Evolutionary conservation across 2,113 vertebrate genomes (phyloP).

Genomic region (Neopipo cinnamomea): DNA sequence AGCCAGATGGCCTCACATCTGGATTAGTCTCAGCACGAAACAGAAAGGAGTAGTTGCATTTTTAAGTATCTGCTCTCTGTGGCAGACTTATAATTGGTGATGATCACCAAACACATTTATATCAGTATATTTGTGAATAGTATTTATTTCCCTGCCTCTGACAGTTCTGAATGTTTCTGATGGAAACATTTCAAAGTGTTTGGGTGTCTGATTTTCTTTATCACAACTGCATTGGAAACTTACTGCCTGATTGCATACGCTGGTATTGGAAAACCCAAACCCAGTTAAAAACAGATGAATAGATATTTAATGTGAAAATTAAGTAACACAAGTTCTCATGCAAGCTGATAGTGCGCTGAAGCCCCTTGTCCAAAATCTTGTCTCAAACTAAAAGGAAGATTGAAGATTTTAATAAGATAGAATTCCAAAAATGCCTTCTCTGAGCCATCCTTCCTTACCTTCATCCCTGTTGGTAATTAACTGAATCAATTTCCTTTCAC

Average conservation of each 20-base stretch:
- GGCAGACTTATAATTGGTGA: neutral
- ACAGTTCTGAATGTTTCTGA: neutral
- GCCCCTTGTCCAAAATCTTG: neutral
- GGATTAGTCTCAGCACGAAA: neutral
- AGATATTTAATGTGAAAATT: constrained; percentile 14
- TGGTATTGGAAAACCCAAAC: constrained; percentile 5
- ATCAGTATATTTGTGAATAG: neutral
- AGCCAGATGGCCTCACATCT: constrained; percentile 59
- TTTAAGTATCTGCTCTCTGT: constrained; percentile 14
- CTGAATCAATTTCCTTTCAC: neutral
- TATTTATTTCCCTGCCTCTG: constrained; percentile 28
- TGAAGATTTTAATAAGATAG: neutral
- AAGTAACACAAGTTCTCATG: neutral
- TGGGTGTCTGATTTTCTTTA: constrained; percentile 28
- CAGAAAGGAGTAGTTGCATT: constrained; percentile 3
- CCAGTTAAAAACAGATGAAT: neutral
- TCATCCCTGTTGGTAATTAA: neutral
- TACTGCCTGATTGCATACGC: constrained; percentile 26
- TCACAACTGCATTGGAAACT: constrained; percentile 17
- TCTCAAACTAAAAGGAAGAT: neutral
- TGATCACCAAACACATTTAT: neutral
- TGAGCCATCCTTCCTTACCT: neutral
- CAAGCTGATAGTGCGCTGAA: neutral
- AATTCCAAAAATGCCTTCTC: neutral
- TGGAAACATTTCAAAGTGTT: constrained; percentile 30